Evolutionary conservation across 1,140 invertebrate species (phyloP).

Genomic region (Bombus turneri): DNA sequence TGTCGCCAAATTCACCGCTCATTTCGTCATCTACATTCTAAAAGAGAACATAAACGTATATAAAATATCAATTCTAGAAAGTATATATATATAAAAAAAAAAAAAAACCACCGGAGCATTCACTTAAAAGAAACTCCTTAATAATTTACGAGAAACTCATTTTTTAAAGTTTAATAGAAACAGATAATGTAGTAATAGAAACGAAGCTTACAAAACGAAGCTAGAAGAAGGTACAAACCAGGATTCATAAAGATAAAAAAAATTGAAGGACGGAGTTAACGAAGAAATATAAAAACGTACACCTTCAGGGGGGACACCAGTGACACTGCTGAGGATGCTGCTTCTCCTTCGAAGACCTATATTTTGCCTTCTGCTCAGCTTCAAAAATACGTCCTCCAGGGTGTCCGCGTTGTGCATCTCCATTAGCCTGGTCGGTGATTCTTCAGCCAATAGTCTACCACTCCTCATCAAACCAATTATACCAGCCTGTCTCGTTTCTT

Average conservation of each 20-base stretch:
- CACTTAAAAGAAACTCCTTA: not conserved
- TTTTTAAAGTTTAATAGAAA: not conserved
- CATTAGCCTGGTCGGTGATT: conserved; percentile 91
- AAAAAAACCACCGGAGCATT: too few relatives aligned
- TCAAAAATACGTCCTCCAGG: conserved; percentile 96
- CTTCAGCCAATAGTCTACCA: conserved; percentile 95
- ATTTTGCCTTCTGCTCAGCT: conserved; percentile 92
- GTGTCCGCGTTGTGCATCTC: conserved; percentile 89
- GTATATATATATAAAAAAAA: not conserved
- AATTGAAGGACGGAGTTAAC: too few relatives aligned
- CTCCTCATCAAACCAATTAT: conserved; percentile 96
- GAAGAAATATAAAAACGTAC: conserved; percentile 43
- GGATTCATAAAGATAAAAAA: not conserved
- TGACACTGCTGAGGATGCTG: conserved; percentile 89
- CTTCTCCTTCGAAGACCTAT: conserved; percentile 89
- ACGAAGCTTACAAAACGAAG: not conserved
- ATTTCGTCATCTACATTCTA: conserved; percentile 89
- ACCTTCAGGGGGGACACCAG: conserved; percentile 81
- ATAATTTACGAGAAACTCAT: not conserved
- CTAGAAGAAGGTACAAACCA: not conserved
- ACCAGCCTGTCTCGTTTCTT: conserved; percentile 96
- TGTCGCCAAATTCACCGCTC: conserved; percentile 93
- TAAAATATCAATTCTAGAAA: not conserved
- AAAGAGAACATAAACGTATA: conserved; percentile 14
- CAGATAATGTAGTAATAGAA: not conserved